Conservation (phyloP, 2,797 vertebrate species). For the Oryzias sinensis region DNA sequence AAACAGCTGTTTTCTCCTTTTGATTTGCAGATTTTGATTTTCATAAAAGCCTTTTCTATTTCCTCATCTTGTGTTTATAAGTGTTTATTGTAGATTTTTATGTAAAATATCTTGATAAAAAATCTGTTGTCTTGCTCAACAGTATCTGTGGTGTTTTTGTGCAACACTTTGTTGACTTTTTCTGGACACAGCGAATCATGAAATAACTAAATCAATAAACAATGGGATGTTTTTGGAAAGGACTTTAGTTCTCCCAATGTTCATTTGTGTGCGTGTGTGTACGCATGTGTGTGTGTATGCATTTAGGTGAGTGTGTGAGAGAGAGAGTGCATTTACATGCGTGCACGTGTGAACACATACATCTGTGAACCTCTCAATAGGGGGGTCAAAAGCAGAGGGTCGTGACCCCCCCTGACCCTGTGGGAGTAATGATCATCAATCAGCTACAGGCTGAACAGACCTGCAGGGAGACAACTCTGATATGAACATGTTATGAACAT, state of each 20-base stretch:
- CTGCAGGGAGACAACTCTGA: constrained; percentile 59
- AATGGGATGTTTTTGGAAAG: too few species aligned
- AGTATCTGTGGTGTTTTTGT: too few species aligned
- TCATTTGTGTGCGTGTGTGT: neutral
- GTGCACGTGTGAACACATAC: constrained; percentile 34
- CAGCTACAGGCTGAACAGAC: constrained; percentile 76
- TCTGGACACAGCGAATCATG: too few species aligned
- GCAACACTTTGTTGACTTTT: too few species aligned
- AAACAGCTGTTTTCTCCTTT: neutral
- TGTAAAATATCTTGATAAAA: too few species aligned
- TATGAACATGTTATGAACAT: too few species aligned
- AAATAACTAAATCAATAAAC: too few species aligned
- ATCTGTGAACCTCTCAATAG: constrained; percentile 58
- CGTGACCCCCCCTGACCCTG: constrained; percentile 76
- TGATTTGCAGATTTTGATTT: neutral
- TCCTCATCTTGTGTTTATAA: too few species aligned
- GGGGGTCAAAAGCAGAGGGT: constrained; percentile 80
- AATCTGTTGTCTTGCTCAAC: too few species aligned
- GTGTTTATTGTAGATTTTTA: too few species aligned
- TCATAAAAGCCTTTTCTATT: too few species aligned
- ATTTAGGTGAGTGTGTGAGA: constrained; percentile 32
- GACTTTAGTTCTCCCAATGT: too few species aligned
- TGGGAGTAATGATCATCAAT: constrained; percentile 84
- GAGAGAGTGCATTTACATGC: constrained; percentile 69
- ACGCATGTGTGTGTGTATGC: constrained; percentile 11